These are phyloP conservation scores for Arion vulgaris DNA, from an alignment of 1,140 invertebrate genomes.

Conservation along the genomic window DNA sequence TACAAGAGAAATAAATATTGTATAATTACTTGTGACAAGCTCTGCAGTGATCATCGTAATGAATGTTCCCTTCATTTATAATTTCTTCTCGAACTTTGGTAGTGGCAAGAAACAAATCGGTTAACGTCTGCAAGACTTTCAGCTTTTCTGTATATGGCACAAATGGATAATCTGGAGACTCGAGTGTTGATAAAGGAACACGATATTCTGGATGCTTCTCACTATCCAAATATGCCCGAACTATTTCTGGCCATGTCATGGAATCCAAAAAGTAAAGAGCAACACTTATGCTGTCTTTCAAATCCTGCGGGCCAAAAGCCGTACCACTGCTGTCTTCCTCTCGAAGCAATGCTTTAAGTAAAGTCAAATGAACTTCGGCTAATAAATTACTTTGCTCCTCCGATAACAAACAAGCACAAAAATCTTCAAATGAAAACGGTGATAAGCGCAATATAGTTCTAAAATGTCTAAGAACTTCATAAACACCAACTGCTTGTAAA, in stretches of 20 bases:
- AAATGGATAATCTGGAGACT: conserved; percentile 83
- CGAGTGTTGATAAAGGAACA: conserved; percentile 68
- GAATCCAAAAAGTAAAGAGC: conserved; percentile 91
- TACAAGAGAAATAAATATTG: too few relatives aligned
- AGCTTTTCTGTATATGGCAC: conserved; percentile 86
- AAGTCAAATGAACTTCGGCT: conserved; percentile 92
- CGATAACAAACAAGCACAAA: conserved; percentile 90
- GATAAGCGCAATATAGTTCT: conserved; percentile 90
- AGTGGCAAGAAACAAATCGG: conserved; percentile 94
- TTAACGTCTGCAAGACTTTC: conserved; percentile 90
- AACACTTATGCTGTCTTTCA: conserved; percentile 96
- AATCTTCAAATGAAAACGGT: conserved; percentile 95
- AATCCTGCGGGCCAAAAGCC: conserved; percentile 94
- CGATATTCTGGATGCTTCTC: conserved; percentile 78
- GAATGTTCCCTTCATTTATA: conserved; percentile 89
- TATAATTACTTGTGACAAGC: conserved; percentile 84
- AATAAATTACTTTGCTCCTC: conserved; percentile 93
- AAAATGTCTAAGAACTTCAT: conserved; percentile 95
- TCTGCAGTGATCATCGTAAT: conserved; percentile 96
- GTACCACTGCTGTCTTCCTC: conserved; percentile 97
- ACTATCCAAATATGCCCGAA: conserved; percentile 84
- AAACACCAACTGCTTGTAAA: conserved; percentile 79
- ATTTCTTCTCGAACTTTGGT: conserved; percentile 94
- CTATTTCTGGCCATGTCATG: conserved; percentile 94
- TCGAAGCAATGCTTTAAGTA: conserved; percentile 90